A percentile compares a stretch with the other conserved stretches of the same genome.
These are phyloP conservation scores for Drosophila melanica DNA, from an alignment of 1,140 invertebrate species.

Conservation along the genomic window DNA sequence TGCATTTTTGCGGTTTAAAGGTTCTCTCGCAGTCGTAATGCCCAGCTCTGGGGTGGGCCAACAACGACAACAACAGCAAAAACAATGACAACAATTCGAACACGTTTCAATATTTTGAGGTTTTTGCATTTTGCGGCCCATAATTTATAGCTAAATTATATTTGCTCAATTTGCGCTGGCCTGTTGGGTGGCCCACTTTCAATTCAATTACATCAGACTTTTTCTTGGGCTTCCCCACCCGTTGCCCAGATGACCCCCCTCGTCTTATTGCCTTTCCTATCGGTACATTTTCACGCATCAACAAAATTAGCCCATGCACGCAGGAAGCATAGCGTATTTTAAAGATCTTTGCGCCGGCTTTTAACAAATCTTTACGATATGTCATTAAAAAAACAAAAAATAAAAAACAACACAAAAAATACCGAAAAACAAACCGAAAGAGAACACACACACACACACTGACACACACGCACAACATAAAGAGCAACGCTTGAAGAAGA, in stretches of 20 bases:
- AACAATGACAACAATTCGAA: conserved; percentile 50
- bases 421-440: conserved; percentile 26
- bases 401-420: conserved; percentile 33
- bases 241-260: background rate
- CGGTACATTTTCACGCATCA: conserved; percentile 68
- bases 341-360: conserved; percentile 72
- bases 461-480: conserved; percentile 12
- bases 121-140: conserved; percentile 52
- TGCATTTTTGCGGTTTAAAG: conserved; percentile 48
- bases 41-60: conserved; percentile 38
- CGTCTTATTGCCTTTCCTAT: background rate
- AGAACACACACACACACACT: conserved; percentile 21
- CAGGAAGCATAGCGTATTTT: conserved; percentile 73
- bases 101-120: conserved; percentile 77
- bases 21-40: background rate
- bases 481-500: conserved; percentile 17
- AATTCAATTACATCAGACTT: conserved; percentile 47
- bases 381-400: conserved; percentile 70
- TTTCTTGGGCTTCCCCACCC: conserved; percentile 1
- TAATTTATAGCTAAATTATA: conserved; percentile 77
- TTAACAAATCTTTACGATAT: conserved; percentile 83
- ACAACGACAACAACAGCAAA: background rate
- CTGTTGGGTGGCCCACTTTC: conserved; percentile 57
- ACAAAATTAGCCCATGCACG: conserved; percentile 64
- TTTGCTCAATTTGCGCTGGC: conserved; percentile 67